A percentile compares a stretch with the other conserved stretches of the same genome.
These are phyloP conservation scores for Cheilosia impressa DNA, from an alignment of 2,888 invertebrate species.

Conservation along the genomic window DNA sequence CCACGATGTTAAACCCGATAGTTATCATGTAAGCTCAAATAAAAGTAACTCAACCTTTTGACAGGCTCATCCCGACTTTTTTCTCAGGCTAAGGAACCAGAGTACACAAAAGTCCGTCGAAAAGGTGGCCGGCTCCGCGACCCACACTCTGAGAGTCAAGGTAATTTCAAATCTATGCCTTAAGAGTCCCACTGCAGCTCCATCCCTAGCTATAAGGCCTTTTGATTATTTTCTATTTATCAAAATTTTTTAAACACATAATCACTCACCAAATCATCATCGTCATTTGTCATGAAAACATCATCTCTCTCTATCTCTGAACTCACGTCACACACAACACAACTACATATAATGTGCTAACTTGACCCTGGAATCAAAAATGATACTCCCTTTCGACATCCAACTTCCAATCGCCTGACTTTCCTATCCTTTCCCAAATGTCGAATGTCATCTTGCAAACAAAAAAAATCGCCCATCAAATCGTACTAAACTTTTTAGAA, in stretches of 20 bases:
- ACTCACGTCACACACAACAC: slow-evolving; percentile 36
- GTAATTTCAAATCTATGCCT: slow-evolving; percentile 83
- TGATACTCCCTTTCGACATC: background rate
- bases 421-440: slow-evolving; percentile 24
- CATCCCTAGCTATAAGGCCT: slow-evolving; percentile 72
- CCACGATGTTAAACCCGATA: slow-evolving; percentile 91
- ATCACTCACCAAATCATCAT: slow-evolving; percentile 67
- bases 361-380: slow-evolving; percentile 20
- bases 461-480: slow-evolving; percentile 81
- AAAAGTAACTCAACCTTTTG: background rate
- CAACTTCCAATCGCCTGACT: background rate
- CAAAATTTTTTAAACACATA: slow-evolving; percentile 71
- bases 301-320: slow-evolving; percentile 14
- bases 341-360: slow-evolving; percentile 30
- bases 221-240: slow-evolving; percentile 75
- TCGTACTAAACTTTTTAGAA: slow-evolving; percentile 87
- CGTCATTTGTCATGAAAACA: slow-evolving; percentile 13
- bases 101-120: slow-evolving; percentile 92
- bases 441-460: slow-evolving; percentile 77
- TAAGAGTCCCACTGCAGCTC: slow-evolving; percentile 65
- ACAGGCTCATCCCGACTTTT: slow-evolving; percentile 43
- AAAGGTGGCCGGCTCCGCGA: slow-evolving; percentile 91
- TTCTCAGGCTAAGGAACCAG: slow-evolving; percentile 87
- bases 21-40: slow-evolving; percentile 81
- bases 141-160: slow-evolving; percentile 93